Base-by-base conservation (phyloP, 92 coral and sea anemone species). In the Hydrozoanthus gracilis region DNA sequence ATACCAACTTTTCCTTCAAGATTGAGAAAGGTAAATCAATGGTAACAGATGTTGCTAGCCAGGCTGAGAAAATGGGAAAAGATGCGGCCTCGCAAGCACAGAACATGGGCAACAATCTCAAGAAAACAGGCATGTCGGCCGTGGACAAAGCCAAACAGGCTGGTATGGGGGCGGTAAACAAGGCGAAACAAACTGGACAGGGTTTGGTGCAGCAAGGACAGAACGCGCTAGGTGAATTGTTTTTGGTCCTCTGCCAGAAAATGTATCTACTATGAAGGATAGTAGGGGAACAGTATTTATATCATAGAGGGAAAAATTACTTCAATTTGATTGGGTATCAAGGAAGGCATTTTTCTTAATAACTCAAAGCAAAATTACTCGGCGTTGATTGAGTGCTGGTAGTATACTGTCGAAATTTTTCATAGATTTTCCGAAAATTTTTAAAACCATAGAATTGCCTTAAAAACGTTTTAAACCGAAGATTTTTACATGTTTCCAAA, bases 141-240 rank as follows among this genome's bases (percentile, higher is more conserved):
- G 80, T 92, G 6, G 88, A 92, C 51, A 86, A 93, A 66, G 96
- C 95, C 17, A 94, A 95, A 73, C 74, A 78, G 9, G 83, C 92
- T 11, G 96, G 96, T 35, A 93, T 93, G 98, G 95, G 94, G 4
- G 98, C 98, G 6, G 55, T 95, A 66, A 78, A 93, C 62, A 87
- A 91, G 39, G 92, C 95, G 4, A 86, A 79, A 67, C 82, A 89
- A 44, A 91, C 95, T 44, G 98, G 98, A 45, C 91, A 92, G 89
- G 98, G 98, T 47, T 89, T 93, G n/a, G 88, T 88, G 54, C 83
- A 83, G 49, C 91, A 91, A 72, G 98, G 94, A 50, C 88, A 86
- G 52, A 87, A 86, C 58, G 87, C 87, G 8, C 79, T 93, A 55
- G 91, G 98, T 94, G 83, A 78, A 94, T 76, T 50, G 0, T 9